Evolutionary conservation across 1,140 invertebrate species (phyloP), one percentile per base, ranked within the genome.

Genomic region (Telenomus remus): DNA sequence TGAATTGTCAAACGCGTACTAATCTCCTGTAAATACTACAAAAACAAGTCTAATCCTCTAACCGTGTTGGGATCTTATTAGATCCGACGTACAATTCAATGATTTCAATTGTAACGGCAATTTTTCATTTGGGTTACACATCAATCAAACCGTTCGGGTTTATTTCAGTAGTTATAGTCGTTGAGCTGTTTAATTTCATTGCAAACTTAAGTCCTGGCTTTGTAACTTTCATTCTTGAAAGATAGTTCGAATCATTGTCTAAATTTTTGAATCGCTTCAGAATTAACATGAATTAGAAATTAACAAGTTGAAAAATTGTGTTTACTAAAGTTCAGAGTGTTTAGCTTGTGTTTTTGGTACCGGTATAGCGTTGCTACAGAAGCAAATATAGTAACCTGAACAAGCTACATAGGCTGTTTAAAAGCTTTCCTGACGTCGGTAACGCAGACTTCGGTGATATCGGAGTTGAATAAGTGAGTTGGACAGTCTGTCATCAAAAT

Each of bases 21-120:
- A 12, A 70, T 76, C 65, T 76, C n/a, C 65, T 76, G 60, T 76
- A 76, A 48, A 76, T 74, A 66, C 34, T 33, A 4, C 3, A n/a
- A 39, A 2, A 39, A 39, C 1, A 71, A 60, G 55, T 76, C 72
- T 76, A 71, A 76, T 70, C 73, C 73, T 76, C 73, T 76, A 76
- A 76, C 65, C 73, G 73, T 61, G 55, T 13, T 55, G 64, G 74
- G 74, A 70, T 71, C 74, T 49, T 71, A 70, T 74, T 76, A 60
- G 66, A 76, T 70, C 61, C 74, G 71, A 16, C 12, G 59, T 46
- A 43, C 59, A 44, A 2, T 66, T 64, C 50, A 59, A 64, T 27
- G 64, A 48, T 69, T 39, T 68, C 68, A 42, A 54, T 72, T 59
- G 49, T 39, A 47, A 9, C n/a, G 6, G 19, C 6, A 27, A 3